These are phyloP conservation scores for Ligdia adustata DNA, from an alignment of 2,888 invertebrate species.

Conservation along the genomic window DNA sequence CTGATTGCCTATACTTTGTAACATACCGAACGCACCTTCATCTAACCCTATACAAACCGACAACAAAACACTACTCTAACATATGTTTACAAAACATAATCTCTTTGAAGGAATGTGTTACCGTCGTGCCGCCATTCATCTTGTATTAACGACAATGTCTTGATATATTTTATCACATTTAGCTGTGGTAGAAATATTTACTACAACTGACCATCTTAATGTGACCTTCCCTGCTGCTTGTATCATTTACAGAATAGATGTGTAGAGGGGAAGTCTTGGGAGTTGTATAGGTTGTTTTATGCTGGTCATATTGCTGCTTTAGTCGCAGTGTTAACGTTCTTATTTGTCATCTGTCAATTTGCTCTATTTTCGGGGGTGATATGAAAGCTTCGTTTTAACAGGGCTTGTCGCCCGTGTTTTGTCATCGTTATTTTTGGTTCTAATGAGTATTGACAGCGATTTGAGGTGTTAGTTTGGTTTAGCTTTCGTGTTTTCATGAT, in stretches of 20 bases:
- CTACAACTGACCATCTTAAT: conserved; percentile 50
- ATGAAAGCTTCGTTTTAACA: conserved; percentile 66
- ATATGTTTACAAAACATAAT: conserved; percentile 58
- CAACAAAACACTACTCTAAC: conserved; percentile 51
- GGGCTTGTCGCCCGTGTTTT: conserved; percentile 69
- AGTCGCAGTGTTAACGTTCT: conserved; percentile 76
- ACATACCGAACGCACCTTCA: conserved; percentile 18
- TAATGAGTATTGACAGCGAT: conserved; percentile 76
- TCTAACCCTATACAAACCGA: conserved; percentile 37
- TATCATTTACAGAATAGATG: too few relatives aligned
- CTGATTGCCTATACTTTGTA: conserved; percentile 9
- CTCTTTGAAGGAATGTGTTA: conserved; percentile 52
- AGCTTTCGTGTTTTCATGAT: conserved; percentile 29
- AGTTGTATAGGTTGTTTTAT: conserved; percentile 43
- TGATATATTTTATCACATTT: conserved; percentile 82
- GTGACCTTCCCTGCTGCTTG: conserved; percentile 47
- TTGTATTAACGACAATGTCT: conserved; percentile 80
- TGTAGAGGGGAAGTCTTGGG: conserved; percentile 7
- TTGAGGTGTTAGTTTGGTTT: conserved; percentile 34
- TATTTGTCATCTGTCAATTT: conserved; percentile 84
- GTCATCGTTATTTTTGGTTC: conserved; percentile 78
- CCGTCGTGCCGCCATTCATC: conserved; percentile 70
- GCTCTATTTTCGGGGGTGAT: conserved; percentile 77
- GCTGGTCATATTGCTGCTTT: conserved; percentile 55
- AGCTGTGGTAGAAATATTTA: conserved; percentile 76